Evolutionary conservation across 2,888 invertebrate genomes (phyloP).

Genomic region (Leptopterna dolabrata): DNA sequence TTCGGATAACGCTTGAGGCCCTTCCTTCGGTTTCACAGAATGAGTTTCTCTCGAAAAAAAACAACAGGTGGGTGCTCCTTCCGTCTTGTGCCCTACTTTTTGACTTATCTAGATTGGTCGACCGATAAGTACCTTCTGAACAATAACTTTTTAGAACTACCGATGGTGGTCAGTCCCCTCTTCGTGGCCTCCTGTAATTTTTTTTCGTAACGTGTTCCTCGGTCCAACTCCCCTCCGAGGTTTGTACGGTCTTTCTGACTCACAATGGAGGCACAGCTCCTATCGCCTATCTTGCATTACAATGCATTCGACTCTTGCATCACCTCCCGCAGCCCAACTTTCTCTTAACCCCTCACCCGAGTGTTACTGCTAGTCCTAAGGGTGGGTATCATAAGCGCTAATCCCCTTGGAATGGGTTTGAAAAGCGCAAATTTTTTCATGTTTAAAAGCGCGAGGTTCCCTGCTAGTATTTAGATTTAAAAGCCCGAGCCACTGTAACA

Average conservation of each 20-base stretch:
- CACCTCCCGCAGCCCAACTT: not conserved
- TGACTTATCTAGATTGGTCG: not conserved
- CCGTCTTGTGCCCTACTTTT: not conserved
- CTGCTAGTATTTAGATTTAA: too few species aligned
- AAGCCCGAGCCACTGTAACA: too few species aligned
- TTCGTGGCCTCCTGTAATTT: not conserved
- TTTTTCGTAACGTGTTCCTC: not conserved
- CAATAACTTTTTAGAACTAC: not conserved
- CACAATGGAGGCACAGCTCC: not conserved
- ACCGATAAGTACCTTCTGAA: not conserved
- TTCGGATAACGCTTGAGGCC: too few species aligned
- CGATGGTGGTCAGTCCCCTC: not conserved
- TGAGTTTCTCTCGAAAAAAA: too few species aligned
- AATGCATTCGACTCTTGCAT: conserved; percentile 14
- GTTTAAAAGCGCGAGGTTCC: too few species aligned
- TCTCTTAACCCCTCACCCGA: not conserved
- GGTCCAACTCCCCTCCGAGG: not conserved
- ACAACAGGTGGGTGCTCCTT: not conserved
- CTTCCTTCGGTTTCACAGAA: too few species aligned
- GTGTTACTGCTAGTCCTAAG: not conserved
- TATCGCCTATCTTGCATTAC: conserved; percentile 7
- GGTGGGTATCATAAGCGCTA: too few species aligned
- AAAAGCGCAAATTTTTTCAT: too few species aligned
- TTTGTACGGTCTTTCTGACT: not conserved
- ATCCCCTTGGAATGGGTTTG: too few species aligned